Percentiles rank a stretch among this genome's conserved stretches.
phyloP scores from a whole-genome alignment of 1,140 invertebrate genomes.

The Rhagoletis pomonella region DNA sequence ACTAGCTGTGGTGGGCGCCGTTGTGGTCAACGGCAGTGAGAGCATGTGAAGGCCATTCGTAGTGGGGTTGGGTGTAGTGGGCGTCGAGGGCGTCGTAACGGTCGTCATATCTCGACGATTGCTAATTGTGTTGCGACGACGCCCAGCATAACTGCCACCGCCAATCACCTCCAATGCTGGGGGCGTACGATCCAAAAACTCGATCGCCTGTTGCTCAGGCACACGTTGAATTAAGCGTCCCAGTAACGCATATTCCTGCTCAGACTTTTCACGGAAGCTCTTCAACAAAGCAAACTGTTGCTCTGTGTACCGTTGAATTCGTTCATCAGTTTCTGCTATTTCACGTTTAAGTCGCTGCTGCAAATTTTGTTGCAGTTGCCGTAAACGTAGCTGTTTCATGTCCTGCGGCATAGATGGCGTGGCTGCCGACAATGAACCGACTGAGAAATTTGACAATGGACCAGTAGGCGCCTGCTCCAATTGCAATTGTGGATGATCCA shows the following conservation, averaged over 20 bases:
- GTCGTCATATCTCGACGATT: conserved; percentile 64
- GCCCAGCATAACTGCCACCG: conserved; percentile 58
- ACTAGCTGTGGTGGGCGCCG: conserved; percentile 42
- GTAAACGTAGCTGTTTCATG: conserved; percentile 59
- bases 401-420: conserved; percentile 54
- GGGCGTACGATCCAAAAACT: conserved; percentile 62
- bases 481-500: conserved; percentile 60
- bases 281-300: conserved; percentile 69
- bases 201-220: conserved; percentile 60
- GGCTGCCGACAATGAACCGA: conserved; percentile 59
- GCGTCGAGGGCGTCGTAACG: conserved; percentile 62
- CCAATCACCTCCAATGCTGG: conserved; percentile 61
- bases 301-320: conserved; percentile 64
- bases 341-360: conserved; percentile 66
- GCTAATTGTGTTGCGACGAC: conserved; percentile 69
- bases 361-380: conserved; percentile 61
- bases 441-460: conserved; percentile 57
- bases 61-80: conserved; percentile 60
- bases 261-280: conserved; percentile 69
- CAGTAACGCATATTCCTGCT: conserved; percentile 66
- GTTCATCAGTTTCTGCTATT: conserved; percentile 65
- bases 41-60: conserved; percentile 3
- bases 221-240: conserved; percentile 60
- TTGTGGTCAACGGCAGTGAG: conserved; percentile 34
- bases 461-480: conserved; percentile 26